Conservation (phyloP, 2,797 vertebrate species). For the Sardinella longiceps region DNA sequence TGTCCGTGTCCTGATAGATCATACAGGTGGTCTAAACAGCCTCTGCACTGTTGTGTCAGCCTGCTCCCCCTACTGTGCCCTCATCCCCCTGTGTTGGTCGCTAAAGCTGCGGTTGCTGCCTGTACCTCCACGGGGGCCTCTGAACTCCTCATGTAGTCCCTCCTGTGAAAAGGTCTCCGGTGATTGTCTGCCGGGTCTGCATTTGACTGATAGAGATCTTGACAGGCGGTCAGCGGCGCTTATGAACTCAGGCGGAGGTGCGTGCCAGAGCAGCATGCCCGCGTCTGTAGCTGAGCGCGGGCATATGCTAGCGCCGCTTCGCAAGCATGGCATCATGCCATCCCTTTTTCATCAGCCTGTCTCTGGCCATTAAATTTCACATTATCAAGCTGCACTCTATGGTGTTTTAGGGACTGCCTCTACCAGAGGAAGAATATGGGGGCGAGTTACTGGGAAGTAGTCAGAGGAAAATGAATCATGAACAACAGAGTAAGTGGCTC, state of each 20-base stretch:
- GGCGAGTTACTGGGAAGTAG: not conserved
- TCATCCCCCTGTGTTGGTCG: not conserved
- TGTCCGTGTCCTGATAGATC: too few species aligned
- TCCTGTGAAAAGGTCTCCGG: not conserved
- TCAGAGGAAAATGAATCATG: not conserved
- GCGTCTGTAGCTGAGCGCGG: not conserved
- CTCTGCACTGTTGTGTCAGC: not conserved
- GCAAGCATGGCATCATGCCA: slow-evolving; percentile 51
- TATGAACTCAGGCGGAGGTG: not conserved
- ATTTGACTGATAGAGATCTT: slow-evolving; percentile 14
- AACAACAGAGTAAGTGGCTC: not conserved
- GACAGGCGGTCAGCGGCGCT: not conserved
- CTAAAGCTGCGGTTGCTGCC: not conserved
- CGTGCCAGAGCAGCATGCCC: not conserved
- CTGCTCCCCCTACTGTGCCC: not conserved
- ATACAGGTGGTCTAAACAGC: not conserved
- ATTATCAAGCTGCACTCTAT: slow-evolving; percentile 62
- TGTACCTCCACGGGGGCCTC: not conserved
- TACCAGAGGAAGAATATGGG: not conserved
- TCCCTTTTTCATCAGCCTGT: slow-evolving; percentile 61
- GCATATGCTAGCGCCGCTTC: slow-evolving; percentile 39
- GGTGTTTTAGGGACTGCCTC: slow-evolving; percentile 53
- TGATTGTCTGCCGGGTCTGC: not conserved
- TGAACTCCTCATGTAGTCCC: not conserved
- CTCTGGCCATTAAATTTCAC: slow-evolving; percentile 67